Percentiles rank a stretch among this genome's conserved stretches.
Conservation (phyloP, 2,888 invertebrate genomes). For the Xestia sexstrigata region DNA sequence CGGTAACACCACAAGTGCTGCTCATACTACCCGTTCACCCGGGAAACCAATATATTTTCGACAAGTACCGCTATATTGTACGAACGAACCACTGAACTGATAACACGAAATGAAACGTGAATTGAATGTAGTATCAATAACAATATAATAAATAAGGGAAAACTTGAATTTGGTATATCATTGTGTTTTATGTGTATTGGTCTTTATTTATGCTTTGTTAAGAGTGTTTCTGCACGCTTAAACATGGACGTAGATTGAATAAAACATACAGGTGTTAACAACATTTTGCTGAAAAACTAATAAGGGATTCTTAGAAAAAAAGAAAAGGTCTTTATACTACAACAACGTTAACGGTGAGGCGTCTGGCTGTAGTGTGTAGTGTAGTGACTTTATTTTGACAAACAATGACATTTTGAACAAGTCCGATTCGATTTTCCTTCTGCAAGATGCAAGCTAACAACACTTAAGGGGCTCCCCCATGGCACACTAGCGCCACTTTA, state of each 20-base stretch:
- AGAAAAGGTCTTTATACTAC: background rate
- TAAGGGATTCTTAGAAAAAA: constrained; percentile 9
- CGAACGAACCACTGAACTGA: constrained; percentile 70
- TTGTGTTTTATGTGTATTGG: constrained; percentile 37
- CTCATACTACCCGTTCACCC: constrained; percentile 64
- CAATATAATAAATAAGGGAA: constrained; percentile 62
- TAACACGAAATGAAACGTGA: constrained; percentile 72
- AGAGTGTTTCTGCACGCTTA: constrained; percentile 37
- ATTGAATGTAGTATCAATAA: constrained; percentile 68
- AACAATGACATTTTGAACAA: background rate
- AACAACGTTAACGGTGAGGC: background rate
- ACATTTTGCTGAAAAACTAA: constrained; percentile 12
- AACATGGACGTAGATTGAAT: constrained; percentile 42
- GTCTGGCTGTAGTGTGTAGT: no score
- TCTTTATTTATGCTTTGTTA: constrained; percentile 36
- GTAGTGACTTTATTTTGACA: background rate
- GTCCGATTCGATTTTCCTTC: background rate
- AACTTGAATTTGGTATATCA: constrained; percentile 45
- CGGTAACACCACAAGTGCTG: constrained; percentile 75
- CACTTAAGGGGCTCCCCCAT: no score
- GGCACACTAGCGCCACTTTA: no score
- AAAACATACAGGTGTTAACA: constrained; percentile 24
- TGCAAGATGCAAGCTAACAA: constrained; percentile 17
- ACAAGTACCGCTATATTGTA: constrained; percentile 67
- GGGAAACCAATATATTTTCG: constrained; percentile 76